Evolutionary conservation across 1,140 invertebrate species (phyloP).

Genomic region (Diachasmimorpha longicaudata): DNA sequence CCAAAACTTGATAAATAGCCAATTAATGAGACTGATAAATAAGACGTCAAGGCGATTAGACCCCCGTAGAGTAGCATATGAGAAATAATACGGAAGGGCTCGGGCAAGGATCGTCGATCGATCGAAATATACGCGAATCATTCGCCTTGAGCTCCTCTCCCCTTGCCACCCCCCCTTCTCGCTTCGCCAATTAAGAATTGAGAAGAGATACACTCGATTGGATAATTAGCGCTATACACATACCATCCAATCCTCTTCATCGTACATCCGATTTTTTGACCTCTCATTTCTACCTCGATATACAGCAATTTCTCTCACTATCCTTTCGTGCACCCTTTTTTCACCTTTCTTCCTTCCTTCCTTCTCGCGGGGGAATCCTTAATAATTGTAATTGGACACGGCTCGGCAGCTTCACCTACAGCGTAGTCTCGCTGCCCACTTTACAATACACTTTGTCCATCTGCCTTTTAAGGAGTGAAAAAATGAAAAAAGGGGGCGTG

Average conservation of each 20-base stretch:
- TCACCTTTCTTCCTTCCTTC: constrained; percentile 21
- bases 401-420: constrained; percentile 63
- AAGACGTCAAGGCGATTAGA: constrained; percentile 11
- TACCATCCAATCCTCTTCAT: not conserved
- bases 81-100: not conserved
- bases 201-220: constrained; percentile 18
- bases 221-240: constrained; percentile 25
- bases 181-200: constrained; percentile 18
- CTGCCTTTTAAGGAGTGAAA: constrained; percentile 65
- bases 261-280: not conserved
- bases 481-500: constrained; percentile 64
- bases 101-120: not conserved
- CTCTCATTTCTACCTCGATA: not conserved
- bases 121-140: constrained; percentile 6
- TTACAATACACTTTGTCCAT: constrained; percentile 66
- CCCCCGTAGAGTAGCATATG: not conserved
- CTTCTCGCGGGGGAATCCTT: constrained; percentile 49
- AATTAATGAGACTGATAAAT: constrained; percentile 13
- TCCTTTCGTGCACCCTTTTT: constrained; percentile 34
- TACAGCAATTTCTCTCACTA: not conserved
- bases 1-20: not conserved
- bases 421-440: constrained; percentile 60
- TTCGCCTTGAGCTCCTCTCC: not conserved
- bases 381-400: constrained; percentile 65
- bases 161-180: not conserved